A percentile compares a stretch with the other conserved stretches of the same genome.
Evolutionary conservation across 2,888 invertebrate species (phyloP).

Genomic region (Sesia apiformis): DNA sequence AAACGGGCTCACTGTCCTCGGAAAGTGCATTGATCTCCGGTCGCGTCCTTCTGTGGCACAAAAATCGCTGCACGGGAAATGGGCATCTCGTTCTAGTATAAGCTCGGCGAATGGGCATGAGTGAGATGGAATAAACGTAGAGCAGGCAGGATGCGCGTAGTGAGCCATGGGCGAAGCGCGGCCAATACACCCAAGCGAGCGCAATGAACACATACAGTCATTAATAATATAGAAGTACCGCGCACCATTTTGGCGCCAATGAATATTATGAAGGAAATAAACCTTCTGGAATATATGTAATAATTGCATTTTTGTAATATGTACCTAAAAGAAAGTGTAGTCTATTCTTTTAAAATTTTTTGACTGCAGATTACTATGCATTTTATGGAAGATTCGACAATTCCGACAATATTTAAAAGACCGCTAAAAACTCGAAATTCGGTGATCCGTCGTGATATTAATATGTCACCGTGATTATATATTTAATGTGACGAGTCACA

Average conservation of each 20-base stretch:
- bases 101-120: conserved; percentile 35
- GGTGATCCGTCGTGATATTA: too few species aligned
- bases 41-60: conserved; percentile 68
- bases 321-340: too few species aligned
- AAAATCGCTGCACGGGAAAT: conserved; percentile 68
- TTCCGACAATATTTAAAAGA: too few species aligned
- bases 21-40: conserved; percentile 72
- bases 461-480: too few species aligned
- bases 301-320: too few species aligned
- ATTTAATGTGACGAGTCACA: too few species aligned
- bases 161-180: conserved; percentile 39
- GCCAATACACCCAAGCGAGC: conserved; percentile 70
- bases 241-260: conserved; percentile 67
- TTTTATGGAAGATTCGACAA: too few species aligned
- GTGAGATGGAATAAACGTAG: conserved; percentile 47
- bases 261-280: background rate
- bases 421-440: too few species aligned
- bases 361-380: too few species aligned
- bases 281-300: too few species aligned
- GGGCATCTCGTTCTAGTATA: conserved; percentile 46
- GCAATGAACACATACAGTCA: conserved; percentile 64
- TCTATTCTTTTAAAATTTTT: too few species aligned
- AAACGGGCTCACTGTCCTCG: conserved; percentile 67
- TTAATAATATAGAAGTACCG: conserved; percentile 50
- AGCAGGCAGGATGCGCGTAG: conserved; percentile 68